Base-by-base conservation (phyloP, 2,113 vertebrate genomes). In the Taxidea taxus region DNA sequence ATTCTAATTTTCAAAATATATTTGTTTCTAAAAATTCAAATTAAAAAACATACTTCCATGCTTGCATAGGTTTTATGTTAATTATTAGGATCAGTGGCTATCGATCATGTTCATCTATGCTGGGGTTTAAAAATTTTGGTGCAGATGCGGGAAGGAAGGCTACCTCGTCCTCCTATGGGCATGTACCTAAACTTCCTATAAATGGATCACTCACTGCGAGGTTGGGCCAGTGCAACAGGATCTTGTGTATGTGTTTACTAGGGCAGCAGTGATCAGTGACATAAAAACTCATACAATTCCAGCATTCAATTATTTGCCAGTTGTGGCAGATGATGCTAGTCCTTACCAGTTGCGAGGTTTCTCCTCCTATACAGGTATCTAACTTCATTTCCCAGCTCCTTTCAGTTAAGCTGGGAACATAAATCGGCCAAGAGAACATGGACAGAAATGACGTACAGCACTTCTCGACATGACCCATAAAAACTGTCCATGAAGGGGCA, bases 21-120 rank as follows among this genome's bases (percentile, higher is more conserved):
- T n/a, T 88, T 56, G 29, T 66, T 93, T 93, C 31, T 42, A 95
- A 93, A 96, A 78, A 81, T 54, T 95, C 25, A 66, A 90, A 64
- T 77, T 88, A 82, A 60, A 62, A 77, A 56, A 87, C 58, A 47
- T 34, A 37, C 58, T 62, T 4, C 14, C 16, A 68, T 13, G 58
- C 9, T 80, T 44, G 31, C n/a, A 92, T 10, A 77, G 31, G 39
- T 44, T 72, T 44, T 80, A 68, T 7, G 68, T 44, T 56, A 29
- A 87, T 42, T 66, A 64, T 60, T 54, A 86, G 47, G 25, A 77
- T 2, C 21, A 0, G 34, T 37, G 21, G 27, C 23, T 75, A 87
- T 25, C 9, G 47, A 64, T 44, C 37, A 34, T 21, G 15, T 4
- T 47, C 16, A 34, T 13, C 78, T 68, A 23, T 44, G 13, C 23